Evolutionary conservation across 2,113 vertebrate species (phyloP), one percentile per base, ranked within the genome.

Genomic region (Balaeniceps rex): DNA sequence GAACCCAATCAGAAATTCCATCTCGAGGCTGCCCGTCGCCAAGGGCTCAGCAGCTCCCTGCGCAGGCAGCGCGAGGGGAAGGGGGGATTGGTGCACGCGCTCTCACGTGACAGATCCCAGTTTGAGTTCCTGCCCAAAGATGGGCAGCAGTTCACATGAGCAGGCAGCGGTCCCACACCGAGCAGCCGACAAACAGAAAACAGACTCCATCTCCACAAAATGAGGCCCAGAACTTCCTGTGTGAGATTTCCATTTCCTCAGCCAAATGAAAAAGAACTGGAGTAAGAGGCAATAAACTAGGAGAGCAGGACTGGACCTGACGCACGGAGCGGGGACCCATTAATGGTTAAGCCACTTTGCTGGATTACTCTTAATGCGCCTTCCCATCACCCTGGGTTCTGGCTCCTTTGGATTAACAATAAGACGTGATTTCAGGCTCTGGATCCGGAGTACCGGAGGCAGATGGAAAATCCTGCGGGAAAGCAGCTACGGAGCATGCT

Each of bases 231-330:
- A 95, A 98, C 96, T 98, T 98, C 98, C 98, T 98, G 98, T 97
- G 98, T 98, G 98, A 98, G 98, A 97, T 95, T 97, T 98, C 97
- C 97, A 98, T 98, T 98, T 98, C 98, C 97, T 97, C 97, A 96
- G 98, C 96, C 96, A 97, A 98, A 98, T 86, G 97, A 98, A 97
- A 97, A 97, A 96, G 97, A 97, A 98, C 95, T 93, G 91, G 96
- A 97, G 85, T 69, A 91, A 94, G 95, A 94, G 86, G 96, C 88
- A 92, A 96, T 94, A 93, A 95, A 96, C 60, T 34, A 86, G 92
- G 90, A 90, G 94, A 93, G 95, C 51, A 13, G 96, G 93, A 96
- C 88, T 96, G 96, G 94, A 97, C 93, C 95, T 97, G 97, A 97
- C 80, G 58, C 94, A 91, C 55, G 71, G 96, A 97, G 89, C 21